Conservation (phyloP, 64 coral and sea anemone genomes). For the Pocillopora verrucosa region DNA sequence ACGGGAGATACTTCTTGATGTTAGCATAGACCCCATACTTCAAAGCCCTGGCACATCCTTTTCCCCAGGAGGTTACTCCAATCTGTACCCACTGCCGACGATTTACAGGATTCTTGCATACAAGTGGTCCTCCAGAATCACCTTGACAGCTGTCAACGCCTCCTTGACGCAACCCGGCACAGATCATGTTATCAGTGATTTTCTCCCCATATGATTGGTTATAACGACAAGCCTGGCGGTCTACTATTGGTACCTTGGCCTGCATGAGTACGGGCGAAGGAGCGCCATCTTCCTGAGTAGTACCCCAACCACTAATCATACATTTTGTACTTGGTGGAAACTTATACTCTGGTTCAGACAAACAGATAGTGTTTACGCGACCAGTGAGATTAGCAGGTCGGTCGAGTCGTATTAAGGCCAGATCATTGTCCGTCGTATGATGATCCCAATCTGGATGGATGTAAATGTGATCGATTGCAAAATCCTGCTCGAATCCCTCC, state of each 20-base stretch:
- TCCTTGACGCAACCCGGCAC: slow-evolving; percentile 67
- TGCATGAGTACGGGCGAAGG: slow-evolving; percentile 56
- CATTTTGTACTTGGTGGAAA: slow-evolving; percentile 63
- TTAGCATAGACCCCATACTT: slow-evolving; percentile 81
- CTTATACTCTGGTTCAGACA: slow-evolving; percentile 48
- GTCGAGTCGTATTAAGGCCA: slow-evolving; percentile 40
- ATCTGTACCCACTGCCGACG: slow-evolving; percentile 64
- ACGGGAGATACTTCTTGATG: slow-evolving; percentile 57
- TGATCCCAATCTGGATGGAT: slow-evolving; percentile 71
- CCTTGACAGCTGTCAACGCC: slow-evolving; percentile 75
- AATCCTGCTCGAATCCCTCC: slow-evolving; percentile 76
- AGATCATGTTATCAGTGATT: slow-evolving; percentile 69
- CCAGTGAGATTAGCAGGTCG: slow-evolving; percentile 66
- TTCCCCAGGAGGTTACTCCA: slow-evolving; percentile 74
- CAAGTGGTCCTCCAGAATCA: slow-evolving; percentile 73
- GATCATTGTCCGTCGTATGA: slow-evolving; percentile 66
- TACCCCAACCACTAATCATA: slow-evolving; percentile 70
- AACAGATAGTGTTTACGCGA: slow-evolving; percentile 75
- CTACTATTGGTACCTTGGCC: slow-evolving; percentile 65
- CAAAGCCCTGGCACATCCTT: slow-evolving; percentile 69
- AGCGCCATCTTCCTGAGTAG: slow-evolving; percentile 31
- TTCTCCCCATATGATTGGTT: slow-evolving; percentile 58
- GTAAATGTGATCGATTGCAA: slow-evolving; percentile 53
- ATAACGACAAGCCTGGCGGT: slow-evolving; percentile 39
- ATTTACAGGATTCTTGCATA: slow-evolving; percentile 68